Conservation (phyloP, 2,113 vertebrate genomes). For the Circaetus gallicus region DNA sequence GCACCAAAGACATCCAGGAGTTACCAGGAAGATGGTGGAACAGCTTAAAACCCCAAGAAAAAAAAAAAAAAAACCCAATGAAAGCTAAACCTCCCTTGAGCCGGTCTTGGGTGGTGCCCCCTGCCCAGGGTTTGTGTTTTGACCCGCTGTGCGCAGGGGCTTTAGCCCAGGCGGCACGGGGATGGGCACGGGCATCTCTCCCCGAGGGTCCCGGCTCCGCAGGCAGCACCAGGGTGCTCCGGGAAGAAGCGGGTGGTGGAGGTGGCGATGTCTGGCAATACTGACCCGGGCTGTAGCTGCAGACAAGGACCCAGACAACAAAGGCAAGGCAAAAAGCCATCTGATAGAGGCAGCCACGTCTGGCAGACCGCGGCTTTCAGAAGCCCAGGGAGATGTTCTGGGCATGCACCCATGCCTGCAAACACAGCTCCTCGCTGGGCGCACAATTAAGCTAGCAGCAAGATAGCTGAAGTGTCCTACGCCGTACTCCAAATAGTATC, state of each 20-base stretch:
- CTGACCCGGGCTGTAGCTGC: not conserved
- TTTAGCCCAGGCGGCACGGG: not conserved
- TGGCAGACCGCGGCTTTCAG: not conserved
- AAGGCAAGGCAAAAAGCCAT: conserved; percentile 28
- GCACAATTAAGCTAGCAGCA: not conserved
- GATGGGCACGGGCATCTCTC: not conserved
- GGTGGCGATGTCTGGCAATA: not conserved
- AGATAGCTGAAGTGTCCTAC: not conserved
- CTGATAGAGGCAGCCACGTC: not conserved
- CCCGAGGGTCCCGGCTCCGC: rapidly evolving
- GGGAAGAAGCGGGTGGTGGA: not conserved
- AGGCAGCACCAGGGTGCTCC: not conserved
- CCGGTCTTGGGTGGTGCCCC: rapidly evolving
- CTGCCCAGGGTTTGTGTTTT: not conserved
- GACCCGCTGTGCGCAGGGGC: rapidly evolving
- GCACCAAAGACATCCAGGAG: not conserved
- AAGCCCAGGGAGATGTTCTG: not conserved
- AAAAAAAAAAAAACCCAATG: too few species aligned
- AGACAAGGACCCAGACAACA: conserved; percentile 52
- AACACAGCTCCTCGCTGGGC: not conserved
- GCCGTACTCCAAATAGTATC: not conserved
- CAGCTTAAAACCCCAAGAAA: not conserved
- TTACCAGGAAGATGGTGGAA: not conserved
- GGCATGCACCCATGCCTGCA: not conserved
- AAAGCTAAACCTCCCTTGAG: not conserved